A percentile compares a stretch with the other conserved stretches of the same genome.
phyloP scores from a whole-genome alignment of 2,888 invertebrate species.

The Cheilosia impressa region DNA sequence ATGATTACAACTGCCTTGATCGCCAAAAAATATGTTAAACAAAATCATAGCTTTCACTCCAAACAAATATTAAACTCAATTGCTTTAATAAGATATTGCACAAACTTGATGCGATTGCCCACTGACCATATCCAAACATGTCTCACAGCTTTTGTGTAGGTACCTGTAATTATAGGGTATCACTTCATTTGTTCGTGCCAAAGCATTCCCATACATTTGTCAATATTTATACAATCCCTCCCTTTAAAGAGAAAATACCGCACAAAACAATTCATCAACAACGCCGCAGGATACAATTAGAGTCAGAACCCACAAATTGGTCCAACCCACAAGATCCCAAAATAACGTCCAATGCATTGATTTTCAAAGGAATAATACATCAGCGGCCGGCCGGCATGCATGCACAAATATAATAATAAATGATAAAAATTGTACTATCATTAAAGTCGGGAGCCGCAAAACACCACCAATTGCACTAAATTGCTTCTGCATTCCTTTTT shows the following conservation, averaged over 20 bases:
- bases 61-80: too few species aligned
- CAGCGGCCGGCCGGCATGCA: neutral
- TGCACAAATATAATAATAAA: slow-evolving; percentile 28
- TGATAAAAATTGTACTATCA: slow-evolving; percentile 38
- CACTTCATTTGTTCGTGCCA: too few species aligned
- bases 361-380: neutral
- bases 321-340: neutral
- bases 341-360: neutral
- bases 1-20: too few species aligned
- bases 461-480: slow-evolving; percentile 33
- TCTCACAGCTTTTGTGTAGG: neutral
- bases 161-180: too few species aligned
- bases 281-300: slow-evolving; percentile 28
- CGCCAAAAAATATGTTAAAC: too few species aligned
- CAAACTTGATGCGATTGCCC: too few species aligned
- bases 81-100: too few species aligned
- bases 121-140: too few species aligned
- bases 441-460: slow-evolving; percentile 20
- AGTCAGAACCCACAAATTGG: slow-evolving; percentile 29
- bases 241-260: neutral
- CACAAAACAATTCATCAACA: slow-evolving; percentile 15
- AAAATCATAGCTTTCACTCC: too few species aligned
- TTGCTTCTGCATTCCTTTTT: slow-evolving; percentile 32
- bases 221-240: slow-evolving; percentile 25
- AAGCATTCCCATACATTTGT: neutral